These are phyloP conservation scores for Pararge aegeria DNA, from an alignment of 1,140 invertebrate species.

Conservation along the genomic window DNA sequence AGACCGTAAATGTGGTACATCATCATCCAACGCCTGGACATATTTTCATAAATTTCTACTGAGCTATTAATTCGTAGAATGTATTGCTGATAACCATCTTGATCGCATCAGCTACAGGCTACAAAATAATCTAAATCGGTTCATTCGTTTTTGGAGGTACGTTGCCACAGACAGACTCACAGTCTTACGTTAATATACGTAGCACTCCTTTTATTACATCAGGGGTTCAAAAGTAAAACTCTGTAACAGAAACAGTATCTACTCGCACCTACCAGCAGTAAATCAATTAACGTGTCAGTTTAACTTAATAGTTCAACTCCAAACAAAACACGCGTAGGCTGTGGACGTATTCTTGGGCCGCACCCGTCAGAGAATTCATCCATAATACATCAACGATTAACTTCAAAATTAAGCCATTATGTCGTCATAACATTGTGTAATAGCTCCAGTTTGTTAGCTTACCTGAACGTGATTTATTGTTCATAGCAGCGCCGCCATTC, in stretches of 20 bases:
- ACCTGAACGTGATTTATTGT: constrained; percentile 53
- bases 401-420: constrained; percentile 50
- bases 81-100: no score
- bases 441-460: constrained; percentile 49
- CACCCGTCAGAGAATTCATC: constrained; percentile 51
- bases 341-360: constrained; percentile 48
- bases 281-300: constrained; percentile 49
- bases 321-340: constrained; percentile 45
- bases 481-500: constrained; percentile 64
- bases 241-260: background rate
- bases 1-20: no score
- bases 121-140: no score
- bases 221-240: no score
- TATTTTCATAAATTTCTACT: no score
- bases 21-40: no score
- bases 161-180: no score
- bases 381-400: constrained; percentile 56
- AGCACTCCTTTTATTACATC: no score
- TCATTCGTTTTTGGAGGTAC: no score
- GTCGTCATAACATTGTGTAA: constrained; percentile 43
- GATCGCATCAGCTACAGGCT: no score
- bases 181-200: no score
- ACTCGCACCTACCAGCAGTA: constrained; percentile 19
- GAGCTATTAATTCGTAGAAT: no score
- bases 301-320: constrained; percentile 54